Conservation (phyloP, 2,888 invertebrate genomes). For the Tipula confusa region DNA sequence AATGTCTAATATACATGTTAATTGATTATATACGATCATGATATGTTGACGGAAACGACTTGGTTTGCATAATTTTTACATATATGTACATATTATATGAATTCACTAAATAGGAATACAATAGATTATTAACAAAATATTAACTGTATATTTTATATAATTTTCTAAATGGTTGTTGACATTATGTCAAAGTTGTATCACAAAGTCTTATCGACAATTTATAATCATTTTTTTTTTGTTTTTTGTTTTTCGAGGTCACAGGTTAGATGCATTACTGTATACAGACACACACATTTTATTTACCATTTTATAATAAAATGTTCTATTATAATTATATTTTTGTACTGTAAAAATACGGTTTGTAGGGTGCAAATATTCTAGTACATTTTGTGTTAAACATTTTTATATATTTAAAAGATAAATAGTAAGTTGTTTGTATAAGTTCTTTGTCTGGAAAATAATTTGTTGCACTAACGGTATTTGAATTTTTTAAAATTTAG, state of each 20-base stretch:
- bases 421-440: no score
- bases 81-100: no score
- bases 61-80: slow-evolving; percentile 12
- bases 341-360: no score
- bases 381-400: no score
- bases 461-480: no score
- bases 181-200: background rate
- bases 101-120: background rate
- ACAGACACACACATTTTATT: no score
- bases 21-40: slow-evolving; percentile 20
- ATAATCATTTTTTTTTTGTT: background rate
- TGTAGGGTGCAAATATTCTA: no score
- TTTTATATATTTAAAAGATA: no score
- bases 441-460: no score
- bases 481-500: no score
- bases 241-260: background rate
- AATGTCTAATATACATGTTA: slow-evolving; percentile 25
- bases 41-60: slow-evolving; percentile 25
- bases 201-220: background rate
- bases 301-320: no score
- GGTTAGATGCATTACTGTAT: background rate
- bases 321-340: no score
- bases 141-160: background rate
- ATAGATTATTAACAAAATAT: background rate
- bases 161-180: background rate